A percentile compares a stretch with the other conserved stretches of the same genome.
phyloP scores from a whole-genome alignment of 2,113 vertebrate species.

The Phylloscopus trochilus region DNA sequence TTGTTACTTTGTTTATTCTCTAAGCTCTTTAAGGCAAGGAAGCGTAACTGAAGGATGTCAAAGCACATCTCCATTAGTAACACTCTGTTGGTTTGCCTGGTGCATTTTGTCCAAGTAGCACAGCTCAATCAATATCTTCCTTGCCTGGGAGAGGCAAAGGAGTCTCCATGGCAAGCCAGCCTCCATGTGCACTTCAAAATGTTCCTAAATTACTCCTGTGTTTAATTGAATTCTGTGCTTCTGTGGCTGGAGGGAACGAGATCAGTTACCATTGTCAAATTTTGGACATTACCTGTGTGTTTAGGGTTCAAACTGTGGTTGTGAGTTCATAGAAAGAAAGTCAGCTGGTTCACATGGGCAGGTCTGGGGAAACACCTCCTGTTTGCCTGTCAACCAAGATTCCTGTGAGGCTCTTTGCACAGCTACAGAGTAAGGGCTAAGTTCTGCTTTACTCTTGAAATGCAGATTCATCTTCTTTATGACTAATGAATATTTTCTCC shows the following conservation, averaged over 20 bases:
- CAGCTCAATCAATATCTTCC: neutral
- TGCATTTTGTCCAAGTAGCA: neutral
- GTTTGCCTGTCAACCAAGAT: neutral
- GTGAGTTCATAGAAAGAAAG: neutral
- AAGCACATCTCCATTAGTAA: neutral
- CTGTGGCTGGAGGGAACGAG: neutral
- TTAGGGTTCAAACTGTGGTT: neutral
- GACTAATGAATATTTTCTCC: neutral
- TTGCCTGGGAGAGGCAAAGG: neutral
- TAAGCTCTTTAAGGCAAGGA: neutral
- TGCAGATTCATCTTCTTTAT: neutral
- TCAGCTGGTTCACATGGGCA: neutral
- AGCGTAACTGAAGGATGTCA: neutral
- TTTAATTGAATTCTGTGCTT: neutral
- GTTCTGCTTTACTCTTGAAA: neutral
- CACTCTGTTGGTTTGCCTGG: neutral
- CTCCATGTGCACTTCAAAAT: neutral
- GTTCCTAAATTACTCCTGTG: neutral
- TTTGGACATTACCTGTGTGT: neutral
- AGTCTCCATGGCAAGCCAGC: neutral
- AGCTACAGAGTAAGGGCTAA: neutral
- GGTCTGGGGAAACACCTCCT: neutral
- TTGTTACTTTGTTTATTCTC: constrained; percentile 2
- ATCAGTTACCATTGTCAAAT: fast-evolving
- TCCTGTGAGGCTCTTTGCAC: neutral